Percentiles rank a stretch among this genome's conserved stretches.
Conservation (phyloP, 2,113 vertebrate genomes). For the Cyprichromis sp. region DNA sequence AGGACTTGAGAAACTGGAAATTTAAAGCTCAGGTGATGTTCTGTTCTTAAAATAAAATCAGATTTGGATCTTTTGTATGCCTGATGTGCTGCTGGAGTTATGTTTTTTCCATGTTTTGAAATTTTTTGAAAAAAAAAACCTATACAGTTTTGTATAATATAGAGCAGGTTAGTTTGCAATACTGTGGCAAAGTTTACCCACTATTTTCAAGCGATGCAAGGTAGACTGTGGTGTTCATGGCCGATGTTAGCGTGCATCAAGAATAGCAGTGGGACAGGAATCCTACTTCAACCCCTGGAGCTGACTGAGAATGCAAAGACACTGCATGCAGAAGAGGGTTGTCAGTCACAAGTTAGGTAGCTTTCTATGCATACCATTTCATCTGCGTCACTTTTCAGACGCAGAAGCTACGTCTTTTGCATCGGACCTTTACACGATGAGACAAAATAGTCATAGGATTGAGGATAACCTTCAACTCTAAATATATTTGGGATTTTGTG, state of each 20-base stretch:
- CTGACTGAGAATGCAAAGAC: neutral
- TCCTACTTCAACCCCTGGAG: neutral
- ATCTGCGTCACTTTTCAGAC: accelerated
- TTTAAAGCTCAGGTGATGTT: neutral
- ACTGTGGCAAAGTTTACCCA: neutral
- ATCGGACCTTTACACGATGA: neutral
- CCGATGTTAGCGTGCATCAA: accelerated
- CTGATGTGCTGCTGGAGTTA: neutral
- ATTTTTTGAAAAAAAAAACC: neutral
- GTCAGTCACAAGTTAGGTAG: neutral
- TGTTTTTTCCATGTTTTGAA: neutral
- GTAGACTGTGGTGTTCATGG: neutral
- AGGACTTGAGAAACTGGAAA: neutral
- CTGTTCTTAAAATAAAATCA: neutral
- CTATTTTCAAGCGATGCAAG: neutral
- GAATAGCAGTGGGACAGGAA: neutral
- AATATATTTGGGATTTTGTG: neutral
- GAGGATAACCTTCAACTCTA: neutral
- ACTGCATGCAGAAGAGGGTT: neutral
- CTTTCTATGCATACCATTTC: neutral
- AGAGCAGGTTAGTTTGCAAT: neutral
- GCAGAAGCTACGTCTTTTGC: neutral
- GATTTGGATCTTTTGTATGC: neutral
- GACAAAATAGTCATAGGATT: neutral
- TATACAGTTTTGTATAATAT: neutral